These are phyloP conservation scores for Eupithecia abbreviata DNA, from an alignment of 2,888 invertebrate genomes.

Conservation along the genomic window DNA sequence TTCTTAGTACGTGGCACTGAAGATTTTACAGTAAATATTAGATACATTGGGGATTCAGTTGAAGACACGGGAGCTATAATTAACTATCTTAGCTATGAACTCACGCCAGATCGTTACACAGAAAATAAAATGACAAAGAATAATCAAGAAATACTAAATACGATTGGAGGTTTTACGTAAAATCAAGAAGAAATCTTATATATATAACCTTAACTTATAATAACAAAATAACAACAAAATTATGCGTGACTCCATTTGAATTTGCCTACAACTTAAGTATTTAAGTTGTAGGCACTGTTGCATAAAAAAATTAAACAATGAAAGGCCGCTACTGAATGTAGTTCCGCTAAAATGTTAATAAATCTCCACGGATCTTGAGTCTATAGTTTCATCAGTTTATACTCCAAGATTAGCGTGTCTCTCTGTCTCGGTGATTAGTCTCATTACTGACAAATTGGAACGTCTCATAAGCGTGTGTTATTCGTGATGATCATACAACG, in stretches of 20 bases:
- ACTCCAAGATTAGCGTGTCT: slow-evolving; percentile 25
- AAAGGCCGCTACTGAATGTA: no score
- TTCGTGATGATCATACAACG: not conserved
- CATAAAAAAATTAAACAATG: no score
- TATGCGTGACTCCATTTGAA: no score
- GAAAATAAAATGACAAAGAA: not conserved
- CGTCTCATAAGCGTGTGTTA: slow-evolving; percentile 5
- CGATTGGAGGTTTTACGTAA: not conserved
- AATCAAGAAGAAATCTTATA: not conserved
- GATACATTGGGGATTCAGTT: slow-evolving; percentile 11
- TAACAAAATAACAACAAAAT: no score
- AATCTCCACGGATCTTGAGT: not conserved
- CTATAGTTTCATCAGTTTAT: not conserved
- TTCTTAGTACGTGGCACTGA: slow-evolving; percentile 35
- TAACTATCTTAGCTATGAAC: not conserved
- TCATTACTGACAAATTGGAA: slow-evolving; percentile 44
- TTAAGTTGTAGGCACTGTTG: no score
- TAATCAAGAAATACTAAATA: not conserved
- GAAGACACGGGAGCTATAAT: not conserved
- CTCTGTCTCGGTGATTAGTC: slow-evolving; percentile 47
- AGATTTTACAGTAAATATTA: slow-evolving; percentile 12
- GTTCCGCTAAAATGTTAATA: no score
- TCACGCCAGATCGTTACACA: not conserved
- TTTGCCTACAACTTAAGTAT: no score
- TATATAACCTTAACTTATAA: no score